Evolutionary conservation across 2,113 vertebrate species (phyloP).

Genomic region (Crotalus helleri): DNA sequence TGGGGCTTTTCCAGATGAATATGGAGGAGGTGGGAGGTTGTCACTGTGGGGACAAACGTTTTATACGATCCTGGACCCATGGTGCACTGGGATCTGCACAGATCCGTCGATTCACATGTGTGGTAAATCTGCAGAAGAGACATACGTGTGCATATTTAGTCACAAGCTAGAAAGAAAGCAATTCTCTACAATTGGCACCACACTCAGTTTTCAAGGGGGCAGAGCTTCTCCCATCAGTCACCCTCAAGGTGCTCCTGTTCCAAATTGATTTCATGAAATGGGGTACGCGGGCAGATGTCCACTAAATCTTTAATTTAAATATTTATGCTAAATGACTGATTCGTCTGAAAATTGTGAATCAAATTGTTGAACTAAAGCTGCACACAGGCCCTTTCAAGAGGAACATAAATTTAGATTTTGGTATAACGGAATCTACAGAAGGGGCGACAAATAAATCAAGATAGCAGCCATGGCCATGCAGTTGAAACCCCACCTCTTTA

Average conservation of each 20-base stretch:
- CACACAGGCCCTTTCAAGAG: neutral
- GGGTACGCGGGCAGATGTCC: neutral
- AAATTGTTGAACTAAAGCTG: neutral
- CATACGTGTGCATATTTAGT: neutral
- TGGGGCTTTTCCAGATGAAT: neutral
- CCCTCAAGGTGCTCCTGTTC: neutral
- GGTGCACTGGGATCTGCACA: neutral
- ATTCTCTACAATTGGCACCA: neutral
- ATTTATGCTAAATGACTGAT: neutral
- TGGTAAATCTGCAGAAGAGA: neutral
- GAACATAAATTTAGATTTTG: neutral
- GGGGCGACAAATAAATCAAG: neutral
- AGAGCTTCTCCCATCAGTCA: neutral
- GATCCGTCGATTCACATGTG: fast-evolving
- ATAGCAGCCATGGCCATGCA: neutral
- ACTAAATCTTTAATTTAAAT: neutral
- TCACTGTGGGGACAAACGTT: neutral
- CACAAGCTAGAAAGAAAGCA: too few relatives aligned
- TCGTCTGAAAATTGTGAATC: neutral
- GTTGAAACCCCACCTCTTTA: neutral
- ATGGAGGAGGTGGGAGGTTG: too few relatives aligned
- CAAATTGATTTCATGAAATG: neutral
- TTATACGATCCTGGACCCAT: neutral
- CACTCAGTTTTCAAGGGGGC: neutral
- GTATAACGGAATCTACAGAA: neutral